phyloP scores from a whole-genome alignment of 2,888 invertebrate species.

The Nasonovia ribisnigri region DNA sequence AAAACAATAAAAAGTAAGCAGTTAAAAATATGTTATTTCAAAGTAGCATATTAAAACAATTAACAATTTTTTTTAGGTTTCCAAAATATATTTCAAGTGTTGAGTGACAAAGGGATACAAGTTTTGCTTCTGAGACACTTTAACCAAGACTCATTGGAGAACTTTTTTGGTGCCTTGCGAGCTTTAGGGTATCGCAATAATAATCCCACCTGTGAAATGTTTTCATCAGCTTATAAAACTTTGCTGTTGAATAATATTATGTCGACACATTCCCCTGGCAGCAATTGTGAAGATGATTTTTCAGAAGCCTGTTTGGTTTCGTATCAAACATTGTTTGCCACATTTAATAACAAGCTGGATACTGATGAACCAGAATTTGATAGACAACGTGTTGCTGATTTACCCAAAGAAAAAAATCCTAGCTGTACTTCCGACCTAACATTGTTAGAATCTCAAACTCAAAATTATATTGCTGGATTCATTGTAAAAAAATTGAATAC shows the following conservation, averaged over 20 bases:
- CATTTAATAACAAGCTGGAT: neutral
- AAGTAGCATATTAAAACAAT: neutral
- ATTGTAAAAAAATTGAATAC: conserved; percentile 33
- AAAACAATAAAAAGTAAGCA: neutral
- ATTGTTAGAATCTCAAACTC: neutral
- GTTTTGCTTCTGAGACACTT: neutral
- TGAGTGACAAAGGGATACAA: neutral
- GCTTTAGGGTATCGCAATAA: conserved; percentile 15
- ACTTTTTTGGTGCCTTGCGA: conserved; percentile 28
- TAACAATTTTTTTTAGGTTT: neutral
- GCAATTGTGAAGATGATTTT: conserved; percentile 30
- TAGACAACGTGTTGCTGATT: neutral
- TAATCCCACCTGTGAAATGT: conserved; percentile 35
- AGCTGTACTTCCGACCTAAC: neutral
- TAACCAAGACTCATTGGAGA: conserved; percentile 44
- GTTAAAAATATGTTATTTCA: neutral
- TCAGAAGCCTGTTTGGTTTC: neutral
- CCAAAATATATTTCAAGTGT: neutral
- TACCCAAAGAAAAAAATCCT: neutral
- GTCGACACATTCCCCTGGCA: conserved; percentile 38
- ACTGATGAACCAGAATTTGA: neutral
- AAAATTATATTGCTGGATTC: conserved; percentile 38
- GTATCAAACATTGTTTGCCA: neutral
- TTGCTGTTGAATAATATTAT: conserved; percentile 33
- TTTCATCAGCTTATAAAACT: conserved; percentile 43